These are phyloP conservation scores for Galerucella nymphaeae DNA, from an alignment of 2,888 invertebrate genomes.

Conservation along the genomic window DNA sequence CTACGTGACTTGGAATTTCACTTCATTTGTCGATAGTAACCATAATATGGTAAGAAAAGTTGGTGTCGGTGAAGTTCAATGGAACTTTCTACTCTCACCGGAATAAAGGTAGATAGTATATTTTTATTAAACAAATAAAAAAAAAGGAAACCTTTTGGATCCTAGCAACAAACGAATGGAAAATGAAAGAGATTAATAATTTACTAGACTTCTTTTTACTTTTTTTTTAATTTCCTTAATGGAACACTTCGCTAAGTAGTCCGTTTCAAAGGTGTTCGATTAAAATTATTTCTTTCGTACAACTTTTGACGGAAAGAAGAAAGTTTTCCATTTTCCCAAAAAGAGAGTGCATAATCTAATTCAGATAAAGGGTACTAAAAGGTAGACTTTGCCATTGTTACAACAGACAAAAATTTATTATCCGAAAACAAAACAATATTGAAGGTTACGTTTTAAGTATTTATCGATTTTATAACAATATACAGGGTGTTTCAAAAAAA, in stretches of 20 bases:
- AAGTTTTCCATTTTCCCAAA: not conserved
- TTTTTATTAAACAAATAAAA: not conserved
- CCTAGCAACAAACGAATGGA: not conserved
- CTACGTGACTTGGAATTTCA: too few species aligned
- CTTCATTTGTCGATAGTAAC: too few species aligned
- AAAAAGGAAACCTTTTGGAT: not conserved
- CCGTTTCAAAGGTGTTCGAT: not conserved
- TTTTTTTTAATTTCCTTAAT: conserved; percentile 3
- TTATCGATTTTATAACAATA: too few species aligned
- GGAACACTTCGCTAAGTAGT: not conserved
- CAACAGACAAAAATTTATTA: too few species aligned
- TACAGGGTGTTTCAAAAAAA: too few species aligned
- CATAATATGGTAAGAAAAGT: too few species aligned
- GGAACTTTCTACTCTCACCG: not conserved
- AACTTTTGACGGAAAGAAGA: not conserved
- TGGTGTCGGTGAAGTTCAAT: too few species aligned
- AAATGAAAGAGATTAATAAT: conserved; percentile 1
- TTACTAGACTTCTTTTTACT: not conserved
- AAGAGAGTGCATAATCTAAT: not conserved
- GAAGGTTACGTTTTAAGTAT: too few species aligned
- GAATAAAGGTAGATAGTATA: not conserved
- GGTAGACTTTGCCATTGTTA: too few species aligned
- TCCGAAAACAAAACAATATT: too few species aligned
- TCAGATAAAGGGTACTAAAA: not conserved
- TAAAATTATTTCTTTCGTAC: too few species aligned